A percentile compares a stretch with the other conserved stretches of the same genome.
Conservation (phyloP, 2,888 invertebrate species). For the Pseudococcus jackbeardsleyi region DNA sequence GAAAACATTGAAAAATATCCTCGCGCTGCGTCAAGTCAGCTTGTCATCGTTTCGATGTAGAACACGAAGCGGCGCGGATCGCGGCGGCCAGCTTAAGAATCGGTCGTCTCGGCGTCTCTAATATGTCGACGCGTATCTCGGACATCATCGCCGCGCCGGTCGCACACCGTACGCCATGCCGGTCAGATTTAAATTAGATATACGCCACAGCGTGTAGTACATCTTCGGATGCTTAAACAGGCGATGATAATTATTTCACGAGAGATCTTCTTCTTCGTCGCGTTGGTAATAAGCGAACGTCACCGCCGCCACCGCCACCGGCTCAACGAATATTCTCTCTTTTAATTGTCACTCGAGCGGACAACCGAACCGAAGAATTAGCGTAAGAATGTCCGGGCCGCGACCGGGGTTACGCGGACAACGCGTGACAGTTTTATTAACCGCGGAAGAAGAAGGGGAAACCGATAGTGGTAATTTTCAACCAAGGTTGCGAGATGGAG, state of each 20-base stretch:
- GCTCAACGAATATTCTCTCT: not conserved
- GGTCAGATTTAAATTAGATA: constrained; percentile 4
- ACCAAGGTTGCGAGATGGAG: not conserved
- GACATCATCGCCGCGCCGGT: not conserved
- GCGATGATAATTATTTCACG: constrained; percentile 10
- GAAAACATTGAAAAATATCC: not conserved
- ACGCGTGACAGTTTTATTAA: constrained; percentile 3
- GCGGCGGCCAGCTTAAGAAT: not conserved
- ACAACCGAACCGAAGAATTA: not conserved
- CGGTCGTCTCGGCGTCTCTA: not conserved
- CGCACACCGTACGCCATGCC: not conserved
- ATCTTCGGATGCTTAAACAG: not conserved
- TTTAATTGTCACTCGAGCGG: constrained; percentile 10
- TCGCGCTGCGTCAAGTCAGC: not conserved
- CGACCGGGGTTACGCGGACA: constrained; percentile 9
- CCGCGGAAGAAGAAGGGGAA: not conserved
- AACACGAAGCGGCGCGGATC: not conserved
- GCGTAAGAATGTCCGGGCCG: not conserved
- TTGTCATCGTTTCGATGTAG: not conserved
- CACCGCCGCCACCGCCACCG: not conserved
- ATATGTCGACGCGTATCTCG: not conserved
- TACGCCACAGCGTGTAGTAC: not conserved
- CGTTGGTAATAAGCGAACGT: not conserved
- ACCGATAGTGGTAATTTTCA: not conserved
- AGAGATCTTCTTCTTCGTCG: not conserved